Percentiles rank a stretch among this genome's conserved stretches.
Conservation (phyloP, 2,888 invertebrate species). For the Chrysotoxum bicinctum region DNA sequence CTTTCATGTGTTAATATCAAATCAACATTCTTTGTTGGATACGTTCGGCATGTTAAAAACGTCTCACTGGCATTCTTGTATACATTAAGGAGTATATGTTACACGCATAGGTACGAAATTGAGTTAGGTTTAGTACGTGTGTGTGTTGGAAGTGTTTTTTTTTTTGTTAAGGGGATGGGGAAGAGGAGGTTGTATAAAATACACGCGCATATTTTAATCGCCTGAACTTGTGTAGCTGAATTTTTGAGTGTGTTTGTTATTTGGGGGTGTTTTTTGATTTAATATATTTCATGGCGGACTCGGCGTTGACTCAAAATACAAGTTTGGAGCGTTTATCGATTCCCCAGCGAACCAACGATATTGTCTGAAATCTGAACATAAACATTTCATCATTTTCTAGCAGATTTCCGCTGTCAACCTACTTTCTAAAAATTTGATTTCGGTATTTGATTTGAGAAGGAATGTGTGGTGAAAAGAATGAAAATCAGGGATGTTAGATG, state of each 20-base stretch:
- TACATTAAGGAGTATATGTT: not conserved
- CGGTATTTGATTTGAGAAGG: not conserved
- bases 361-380: constrained; percentile 25
- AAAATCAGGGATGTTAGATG: not conserved
- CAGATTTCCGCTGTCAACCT: constrained; percentile 44
- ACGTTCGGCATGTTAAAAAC: constrained; percentile 54
- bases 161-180: not conserved
- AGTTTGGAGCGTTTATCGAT: constrained; percentile 53
- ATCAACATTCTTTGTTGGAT: constrained; percentile 58
- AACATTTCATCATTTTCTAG: constrained; percentile 48
- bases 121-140: not conserved
- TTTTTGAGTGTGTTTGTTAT: not conserved
- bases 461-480: not conserved
- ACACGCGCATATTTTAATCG: not conserved
- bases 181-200: too few relatives aligned
- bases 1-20: constrained; percentile 46
- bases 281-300: not conserved
- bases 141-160: constrained; percentile 16
- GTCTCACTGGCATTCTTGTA: constrained; percentile 45
- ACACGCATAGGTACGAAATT: not conserved
- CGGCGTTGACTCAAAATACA: constrained; percentile 9
- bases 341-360: constrained; percentile 32
- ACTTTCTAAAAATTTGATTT: constrained; percentile 58
- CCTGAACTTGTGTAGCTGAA: not conserved
- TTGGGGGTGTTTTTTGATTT: not conserved